These are phyloP conservation scores for Zaprionus bogoriensis DNA, from an alignment of 2,888 invertebrate genomes.

Conservation along the genomic window DNA sequence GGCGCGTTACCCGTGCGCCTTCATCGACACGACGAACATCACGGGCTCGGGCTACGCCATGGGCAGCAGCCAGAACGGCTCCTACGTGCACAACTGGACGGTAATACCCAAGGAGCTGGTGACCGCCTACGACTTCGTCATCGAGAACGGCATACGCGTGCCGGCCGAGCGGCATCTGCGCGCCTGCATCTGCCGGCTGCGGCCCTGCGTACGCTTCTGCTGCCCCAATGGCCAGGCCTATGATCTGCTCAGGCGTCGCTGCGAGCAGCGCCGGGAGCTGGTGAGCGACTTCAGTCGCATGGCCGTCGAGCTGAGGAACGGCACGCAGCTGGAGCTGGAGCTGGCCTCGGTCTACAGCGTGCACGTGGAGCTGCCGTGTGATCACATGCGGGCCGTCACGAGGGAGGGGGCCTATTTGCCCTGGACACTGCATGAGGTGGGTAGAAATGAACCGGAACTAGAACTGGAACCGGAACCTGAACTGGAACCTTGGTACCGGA, in stretches of 20 bases:
- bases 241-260: constrained; percentile 43
- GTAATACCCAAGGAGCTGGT: constrained; percentile 73
- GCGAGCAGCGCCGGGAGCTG: constrained; percentile 6
- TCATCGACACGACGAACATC: constrained; percentile 80
- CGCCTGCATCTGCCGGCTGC: constrained; percentile 80
- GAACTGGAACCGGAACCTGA: too few species aligned
- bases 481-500: too few species aligned
- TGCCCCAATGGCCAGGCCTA: constrained; percentile 70
- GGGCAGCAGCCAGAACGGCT: constrained; percentile 40
- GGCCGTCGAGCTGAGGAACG: constrained; percentile 52
- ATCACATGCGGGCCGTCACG: constrained; percentile 64
- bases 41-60: constrained; percentile 65
- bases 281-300: constrained; percentile 39
- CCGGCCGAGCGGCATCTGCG: constrained; percentile 69
- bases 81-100: constrained; percentile 76
- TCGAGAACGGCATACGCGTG: constrained; percentile 67
- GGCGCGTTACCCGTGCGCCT: constrained; percentile 77
- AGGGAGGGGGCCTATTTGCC: constrained; percentile 44
- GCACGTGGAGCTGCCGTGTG: constrained; percentile 68
- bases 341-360: constrained; percentile 53
- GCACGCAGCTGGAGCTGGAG: constrained; percentile 30
- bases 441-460: too few species aligned
- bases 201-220: constrained; percentile 81
- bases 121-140: constrained; percentile 76
- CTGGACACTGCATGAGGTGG: constrained; percentile 63